Conservation (phyloP, 92 coral and sea anemone species). For the Heteractis magnifica region DNA sequence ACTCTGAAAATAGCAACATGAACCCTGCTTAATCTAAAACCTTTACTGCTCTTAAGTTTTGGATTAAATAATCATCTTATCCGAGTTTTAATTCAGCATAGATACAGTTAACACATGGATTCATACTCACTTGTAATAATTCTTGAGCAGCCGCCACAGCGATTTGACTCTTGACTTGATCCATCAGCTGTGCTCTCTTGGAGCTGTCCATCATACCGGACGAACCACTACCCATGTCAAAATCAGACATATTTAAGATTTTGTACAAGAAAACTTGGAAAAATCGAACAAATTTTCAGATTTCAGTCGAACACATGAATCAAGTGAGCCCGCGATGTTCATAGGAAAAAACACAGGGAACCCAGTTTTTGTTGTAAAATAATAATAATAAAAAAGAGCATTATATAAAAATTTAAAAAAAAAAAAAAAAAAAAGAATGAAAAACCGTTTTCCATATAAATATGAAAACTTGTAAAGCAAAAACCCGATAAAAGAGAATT, state of each 20-base stretch:
- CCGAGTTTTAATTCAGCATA: background rate
- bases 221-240: conserved; percentile 56
- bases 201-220: conserved; percentile 71
- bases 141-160: conserved; percentile 94
- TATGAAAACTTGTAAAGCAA: no score
- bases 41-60: background rate
- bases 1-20: background rate
- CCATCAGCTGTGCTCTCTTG: conserved; percentile 82
- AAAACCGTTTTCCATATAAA: no score
- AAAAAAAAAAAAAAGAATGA: background rate
- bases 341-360: background rate
- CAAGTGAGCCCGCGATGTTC: background rate
- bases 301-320: background rate
- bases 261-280: background rate
- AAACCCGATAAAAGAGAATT: no score
- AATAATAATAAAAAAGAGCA: no score
- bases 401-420: background rate
- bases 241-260: conserved; percentile 69
- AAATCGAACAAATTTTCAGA: background rate
- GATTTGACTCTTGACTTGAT: conserved; percentile 89
- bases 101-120: no score
- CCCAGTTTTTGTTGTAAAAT: background rate
- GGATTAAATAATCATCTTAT: background rate
- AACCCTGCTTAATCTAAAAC: background rate
- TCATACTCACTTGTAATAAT: conserved; percentile 71